Evolutionary conservation across 2,113 vertebrate genomes (phyloP).

Genomic region (Scophthalmus maximus): DNA sequence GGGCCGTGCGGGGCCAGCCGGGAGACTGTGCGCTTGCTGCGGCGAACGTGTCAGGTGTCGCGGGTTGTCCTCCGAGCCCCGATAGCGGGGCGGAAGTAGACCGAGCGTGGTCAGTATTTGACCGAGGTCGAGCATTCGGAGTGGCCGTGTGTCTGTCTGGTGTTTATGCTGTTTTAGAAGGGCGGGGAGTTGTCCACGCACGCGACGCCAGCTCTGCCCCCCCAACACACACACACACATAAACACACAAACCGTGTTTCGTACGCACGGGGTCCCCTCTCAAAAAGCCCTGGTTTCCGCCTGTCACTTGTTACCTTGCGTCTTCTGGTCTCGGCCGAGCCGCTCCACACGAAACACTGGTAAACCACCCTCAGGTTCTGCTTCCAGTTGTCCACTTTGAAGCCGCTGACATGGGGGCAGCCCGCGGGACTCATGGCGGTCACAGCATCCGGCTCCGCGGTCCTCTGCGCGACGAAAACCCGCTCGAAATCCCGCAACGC

Average conservation of each 20-base stretch:
- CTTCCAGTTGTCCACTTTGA: slow-evolving; percentile 99
- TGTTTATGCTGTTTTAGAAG: slow-evolving; percentile 57
- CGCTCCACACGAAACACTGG: slow-evolving; percentile 98
- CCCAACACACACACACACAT: slow-evolving; percentile 22
- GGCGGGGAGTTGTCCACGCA: slow-evolving; percentile 60
- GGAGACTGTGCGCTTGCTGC: background rate
- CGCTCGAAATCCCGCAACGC: too few relatives aligned
- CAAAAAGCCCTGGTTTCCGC: background rate
- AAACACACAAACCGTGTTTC: background rate
- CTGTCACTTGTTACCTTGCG: slow-evolving; percentile 88
- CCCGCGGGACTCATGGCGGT: slow-evolving; percentile 92
- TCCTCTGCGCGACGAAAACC: slow-evolving; percentile 67
- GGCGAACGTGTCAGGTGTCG: background rate
- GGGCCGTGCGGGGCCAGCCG: too few relatives aligned
- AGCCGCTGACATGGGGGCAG: slow-evolving; percentile 94
- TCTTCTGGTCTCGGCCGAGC: slow-evolving; percentile 94
- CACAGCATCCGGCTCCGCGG: slow-evolving; percentile 74
- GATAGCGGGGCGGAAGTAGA: background rate
- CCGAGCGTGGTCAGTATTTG: background rate
- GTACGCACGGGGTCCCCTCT: background rate
- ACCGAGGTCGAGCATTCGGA: background rate
- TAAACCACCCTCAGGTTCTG: slow-evolving; percentile 97
- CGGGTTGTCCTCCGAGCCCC: background rate
- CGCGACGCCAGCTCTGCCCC: slow-evolving; percentile 13
- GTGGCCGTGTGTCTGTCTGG: background rate